Evolutionary conservation across 2,113 vertebrate species (phyloP).

Genomic region (Rhodinocichla rosea): DNA sequence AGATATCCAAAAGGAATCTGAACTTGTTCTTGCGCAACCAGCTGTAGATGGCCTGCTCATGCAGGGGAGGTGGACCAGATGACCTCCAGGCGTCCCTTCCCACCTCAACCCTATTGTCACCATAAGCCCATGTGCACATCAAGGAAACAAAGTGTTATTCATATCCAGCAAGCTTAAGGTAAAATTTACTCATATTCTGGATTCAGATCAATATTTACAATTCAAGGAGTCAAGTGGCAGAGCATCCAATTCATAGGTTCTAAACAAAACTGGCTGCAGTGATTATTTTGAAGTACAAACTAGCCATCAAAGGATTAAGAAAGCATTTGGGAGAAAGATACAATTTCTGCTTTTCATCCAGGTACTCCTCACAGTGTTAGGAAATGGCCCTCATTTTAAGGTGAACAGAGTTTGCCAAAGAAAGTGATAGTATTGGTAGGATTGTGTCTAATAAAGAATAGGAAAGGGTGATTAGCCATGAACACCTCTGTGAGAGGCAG

Average conservation of each 20-base stretch:
- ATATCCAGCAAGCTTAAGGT: background rate
- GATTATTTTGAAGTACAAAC: background rate
- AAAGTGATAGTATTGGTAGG: slow-evolving; percentile 60
- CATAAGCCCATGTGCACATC: background rate
- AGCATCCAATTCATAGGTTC: background rate
- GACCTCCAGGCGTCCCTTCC: background rate
- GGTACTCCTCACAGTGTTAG: background rate
- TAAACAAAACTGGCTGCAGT: background rate
- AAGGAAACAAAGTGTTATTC: background rate
- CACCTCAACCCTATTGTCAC: background rate
- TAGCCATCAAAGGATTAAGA: background rate
- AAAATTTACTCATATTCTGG: background rate
- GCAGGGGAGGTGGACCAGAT: background rate
- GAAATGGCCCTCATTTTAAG: slow-evolving; percentile 23
- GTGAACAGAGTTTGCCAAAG: slow-evolving; percentile 67
- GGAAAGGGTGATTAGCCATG: slow-evolving; percentile 68
- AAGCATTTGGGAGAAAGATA: background rate
- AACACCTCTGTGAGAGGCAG: slow-evolving; percentile 38
- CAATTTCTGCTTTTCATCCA: background rate
- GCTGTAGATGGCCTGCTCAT: background rate
- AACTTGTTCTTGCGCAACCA: background rate
- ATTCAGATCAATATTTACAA: background rate
- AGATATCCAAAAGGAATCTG: background rate
- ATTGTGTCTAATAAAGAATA: slow-evolving; percentile 73
- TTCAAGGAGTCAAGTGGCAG: background rate